Percentiles rank a stretch among this genome's conserved stretches.
Evolutionary conservation across 2,888 invertebrate species (phyloP).

Genomic region (Ophion ellenae): DNA sequence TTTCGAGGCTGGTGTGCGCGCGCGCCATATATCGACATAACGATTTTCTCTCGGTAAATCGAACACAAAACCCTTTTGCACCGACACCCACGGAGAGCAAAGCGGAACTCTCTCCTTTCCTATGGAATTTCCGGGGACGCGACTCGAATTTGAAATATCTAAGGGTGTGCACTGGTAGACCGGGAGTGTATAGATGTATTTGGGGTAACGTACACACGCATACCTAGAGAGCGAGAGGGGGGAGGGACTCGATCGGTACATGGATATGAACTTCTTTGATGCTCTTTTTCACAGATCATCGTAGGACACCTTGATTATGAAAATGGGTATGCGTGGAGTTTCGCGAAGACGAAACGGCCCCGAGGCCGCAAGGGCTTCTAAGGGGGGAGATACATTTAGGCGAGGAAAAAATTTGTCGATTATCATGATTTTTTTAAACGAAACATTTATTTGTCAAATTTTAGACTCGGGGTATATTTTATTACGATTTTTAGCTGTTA

Average conservation of each 20-base stretch:
- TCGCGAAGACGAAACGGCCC: too few relatives aligned
- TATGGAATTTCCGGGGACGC: slow-evolving; percentile 52
- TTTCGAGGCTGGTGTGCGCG: background rate
- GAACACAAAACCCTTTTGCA: slow-evolving; percentile 32
- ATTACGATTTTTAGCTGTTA: too few relatives aligned
- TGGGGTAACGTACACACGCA: background rate
- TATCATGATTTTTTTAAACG: too few relatives aligned
- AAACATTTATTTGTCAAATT: too few relatives aligned
- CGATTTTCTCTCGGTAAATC: slow-evolving; percentile 55
- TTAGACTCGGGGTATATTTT: too few relatives aligned
- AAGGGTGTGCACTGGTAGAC: background rate
- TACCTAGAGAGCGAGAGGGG: background rate
- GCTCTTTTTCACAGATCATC: background rate
- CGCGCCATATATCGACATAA: slow-evolving; percentile 37
- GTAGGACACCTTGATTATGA: slow-evolving; percentile 29
- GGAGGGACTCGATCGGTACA: slow-evolving; percentile 11
- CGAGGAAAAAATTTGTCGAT: too few relatives aligned
- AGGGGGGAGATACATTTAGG: too few relatives aligned
- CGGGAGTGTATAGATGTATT: too few relatives aligned
- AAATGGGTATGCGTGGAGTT: too few relatives aligned
- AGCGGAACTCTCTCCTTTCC: slow-evolving; percentile 48
- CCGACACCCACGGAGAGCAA: slow-evolving; percentile 22
- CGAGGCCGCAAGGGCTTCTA: too few relatives aligned
- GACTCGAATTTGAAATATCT: slow-evolving; percentile 46
- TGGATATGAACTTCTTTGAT: slow-evolving; percentile 11